These are phyloP conservation scores for Cottoperca gobio DNA, from an alignment of 2,797 vertebrate genomes.

Conservation along the genomic window DNA sequence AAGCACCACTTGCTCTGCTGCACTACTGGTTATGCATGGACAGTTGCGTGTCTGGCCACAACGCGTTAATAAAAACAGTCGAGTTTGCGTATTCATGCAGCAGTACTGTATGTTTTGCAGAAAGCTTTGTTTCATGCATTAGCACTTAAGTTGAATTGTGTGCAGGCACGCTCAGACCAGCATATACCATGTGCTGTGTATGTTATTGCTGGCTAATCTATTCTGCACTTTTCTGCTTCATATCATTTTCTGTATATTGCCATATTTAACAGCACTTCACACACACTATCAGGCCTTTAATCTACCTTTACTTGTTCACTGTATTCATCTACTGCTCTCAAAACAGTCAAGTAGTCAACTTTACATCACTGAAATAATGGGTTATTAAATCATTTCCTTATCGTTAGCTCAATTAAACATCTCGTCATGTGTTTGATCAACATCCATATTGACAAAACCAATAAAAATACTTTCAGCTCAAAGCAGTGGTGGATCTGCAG, in stretches of 20 bases:
- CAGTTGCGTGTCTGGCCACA: conserved; percentile 60
- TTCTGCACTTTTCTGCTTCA: conserved; percentile 52
- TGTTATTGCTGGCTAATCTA: conserved; percentile 39
- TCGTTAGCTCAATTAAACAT: conserved; percentile 5
- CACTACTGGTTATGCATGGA: conserved; percentile 57
- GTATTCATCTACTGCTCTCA: conserved; percentile 15
- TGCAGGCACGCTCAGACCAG: conserved; percentile 31
- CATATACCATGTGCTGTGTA: conserved; percentile 21
- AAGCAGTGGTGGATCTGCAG: conserved; percentile 26
- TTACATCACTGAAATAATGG: conserved; percentile 22
- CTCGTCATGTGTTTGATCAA: conserved; percentile 3
- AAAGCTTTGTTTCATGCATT: conserved; percentile 62
- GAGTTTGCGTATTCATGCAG: conserved; percentile 54
- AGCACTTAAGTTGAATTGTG: conserved; percentile 60
- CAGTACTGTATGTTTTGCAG: conserved; percentile 46
- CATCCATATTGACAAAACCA: conserved; percentile 22
- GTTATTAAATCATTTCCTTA: conserved; percentile 11
- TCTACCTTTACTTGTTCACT: conserved; percentile 34
- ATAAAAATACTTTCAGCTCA: conserved; percentile 21
- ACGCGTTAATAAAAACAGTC: conserved; percentile 53
- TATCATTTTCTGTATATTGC: conserved; percentile 43
- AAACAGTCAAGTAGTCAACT: no score
- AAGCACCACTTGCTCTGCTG: conserved; percentile 62
- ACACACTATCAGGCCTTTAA: conserved; percentile 36
- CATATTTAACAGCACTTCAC: conserved; percentile 41